Conservation (phyloP, 1,140 invertebrate genomes). For the Leptoteleia sp. region DNA sequence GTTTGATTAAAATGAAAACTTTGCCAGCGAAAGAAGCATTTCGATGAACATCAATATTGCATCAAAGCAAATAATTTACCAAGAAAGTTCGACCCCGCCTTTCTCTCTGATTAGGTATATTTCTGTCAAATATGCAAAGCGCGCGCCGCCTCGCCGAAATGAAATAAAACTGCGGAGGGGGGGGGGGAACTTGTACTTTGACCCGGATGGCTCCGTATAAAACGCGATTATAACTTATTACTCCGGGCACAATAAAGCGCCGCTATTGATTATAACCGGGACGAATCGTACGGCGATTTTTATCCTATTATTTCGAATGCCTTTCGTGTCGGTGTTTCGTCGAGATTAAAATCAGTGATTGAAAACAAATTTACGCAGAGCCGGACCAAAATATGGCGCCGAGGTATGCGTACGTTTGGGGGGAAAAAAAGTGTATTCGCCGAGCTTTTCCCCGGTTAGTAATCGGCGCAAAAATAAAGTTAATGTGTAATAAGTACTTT, state of each 20-base stretch:
- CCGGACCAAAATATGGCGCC: constrained; percentile 5
- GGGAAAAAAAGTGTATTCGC: no score
- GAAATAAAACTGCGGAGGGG: constrained; percentile 31
- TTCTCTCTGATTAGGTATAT: constrained; percentile 25
- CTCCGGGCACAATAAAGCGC: constrained; percentile 10
- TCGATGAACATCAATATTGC: no score
- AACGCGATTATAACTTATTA: constrained; percentile 46
- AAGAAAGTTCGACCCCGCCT: constrained; percentile 11
- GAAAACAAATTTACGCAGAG: constrained; percentile 6
- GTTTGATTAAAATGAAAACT: no score
- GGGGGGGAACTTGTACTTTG: constrained; percentile 15
- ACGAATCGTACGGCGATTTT: constrained; percentile 19
- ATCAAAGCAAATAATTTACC: constrained; percentile 23
- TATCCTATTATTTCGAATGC: constrained; percentile 30
- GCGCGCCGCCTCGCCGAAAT: constrained; percentile 3
- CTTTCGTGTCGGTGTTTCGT: background rate
- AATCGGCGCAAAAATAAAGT: no score
- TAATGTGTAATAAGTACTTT: no score
- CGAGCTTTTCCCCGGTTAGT: no score
- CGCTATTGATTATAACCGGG: constrained; percentile 13
- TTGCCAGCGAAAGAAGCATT: background rate
- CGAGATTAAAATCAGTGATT: constrained; percentile 37
- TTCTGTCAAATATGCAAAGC: constrained; percentile 28
- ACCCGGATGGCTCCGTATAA: constrained; percentile 2
- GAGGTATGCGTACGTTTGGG: no score